A percentile compares a stretch with the other conserved stretches of the same genome.
Evolutionary conservation across 2,888 invertebrate genomes (phyloP).

Genomic region (Lepeophtheirus nordmannii): DNA sequence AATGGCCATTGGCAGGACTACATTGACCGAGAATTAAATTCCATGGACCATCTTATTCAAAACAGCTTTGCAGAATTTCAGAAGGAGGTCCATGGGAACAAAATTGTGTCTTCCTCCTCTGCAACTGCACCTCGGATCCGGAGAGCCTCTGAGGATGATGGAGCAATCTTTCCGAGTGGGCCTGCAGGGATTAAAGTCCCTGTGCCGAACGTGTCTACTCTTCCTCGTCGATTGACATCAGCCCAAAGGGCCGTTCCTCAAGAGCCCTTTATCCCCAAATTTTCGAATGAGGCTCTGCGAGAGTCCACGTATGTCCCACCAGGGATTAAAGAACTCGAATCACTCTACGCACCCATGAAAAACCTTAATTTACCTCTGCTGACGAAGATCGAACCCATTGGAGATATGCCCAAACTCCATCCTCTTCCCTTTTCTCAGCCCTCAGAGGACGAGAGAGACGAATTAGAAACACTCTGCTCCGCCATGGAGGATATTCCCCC

Average conservation of each 20-base stretch:
- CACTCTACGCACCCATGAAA: conserved; percentile 23
- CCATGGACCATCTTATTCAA: conserved; percentile 13
- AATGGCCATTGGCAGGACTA: conserved; percentile 21
- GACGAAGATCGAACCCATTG: not conserved
- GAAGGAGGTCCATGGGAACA: not conserved
- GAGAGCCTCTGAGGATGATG: not conserved
- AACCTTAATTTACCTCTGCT: conserved; percentile 16
- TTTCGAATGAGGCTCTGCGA: not conserved
- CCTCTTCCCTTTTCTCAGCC: not conserved
- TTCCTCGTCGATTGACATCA: not conserved
- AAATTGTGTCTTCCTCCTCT: not conserved
- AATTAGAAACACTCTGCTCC: conserved; percentile 11
- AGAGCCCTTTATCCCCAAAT: not conserved
- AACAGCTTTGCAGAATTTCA: conserved; percentile 17
- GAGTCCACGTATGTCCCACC: conserved; percentile 19
- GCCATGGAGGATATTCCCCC: conserved; percentile 19
- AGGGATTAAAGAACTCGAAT: conserved; percentile 22
- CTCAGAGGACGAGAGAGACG: conserved; percentile 8
- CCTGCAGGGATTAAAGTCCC: not conserved
- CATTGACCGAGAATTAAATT: conserved; percentile 13
- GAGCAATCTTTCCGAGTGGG: not conserved
- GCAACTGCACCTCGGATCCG: not conserved
- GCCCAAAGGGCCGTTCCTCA: not conserved
- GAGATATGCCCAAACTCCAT: conserved; percentile 21
- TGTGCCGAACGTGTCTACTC: not conserved